phyloP scores from a whole-genome alignment of 2,113 vertebrate genomes.

The Ctenomys sociabilis region DNA sequence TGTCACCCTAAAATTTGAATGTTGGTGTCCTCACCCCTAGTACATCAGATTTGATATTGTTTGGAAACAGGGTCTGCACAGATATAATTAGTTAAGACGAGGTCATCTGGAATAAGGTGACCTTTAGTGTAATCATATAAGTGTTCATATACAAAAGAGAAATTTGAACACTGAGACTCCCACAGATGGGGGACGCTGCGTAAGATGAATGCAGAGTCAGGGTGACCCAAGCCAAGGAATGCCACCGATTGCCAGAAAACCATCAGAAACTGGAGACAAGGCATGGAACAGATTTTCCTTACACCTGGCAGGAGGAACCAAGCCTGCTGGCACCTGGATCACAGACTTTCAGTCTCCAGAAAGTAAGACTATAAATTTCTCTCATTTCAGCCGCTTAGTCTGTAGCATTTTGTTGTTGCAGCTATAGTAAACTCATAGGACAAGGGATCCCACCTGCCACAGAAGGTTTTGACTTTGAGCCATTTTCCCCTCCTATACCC shows the following conservation, averaged over 20 bases:
- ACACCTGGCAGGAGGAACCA: neutral
- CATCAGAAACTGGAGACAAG: neutral
- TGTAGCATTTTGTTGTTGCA: neutral
- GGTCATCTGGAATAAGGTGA: neutral
- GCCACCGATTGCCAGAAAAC: neutral
- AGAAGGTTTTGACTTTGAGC: neutral
- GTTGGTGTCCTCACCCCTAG: neutral
- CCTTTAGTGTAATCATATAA: neutral
- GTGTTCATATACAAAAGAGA: neutral
- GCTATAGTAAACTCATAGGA: neutral
- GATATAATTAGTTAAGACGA: neutral
- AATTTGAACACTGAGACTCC: neutral
- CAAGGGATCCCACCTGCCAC: neutral
- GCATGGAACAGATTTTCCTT: rapidly evolving
- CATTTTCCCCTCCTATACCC: neutral
- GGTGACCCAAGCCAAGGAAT: neutral
- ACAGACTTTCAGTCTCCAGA: neutral
- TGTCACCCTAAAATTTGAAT: neutral
- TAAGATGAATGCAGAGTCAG: neutral
- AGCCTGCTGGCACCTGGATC: neutral
- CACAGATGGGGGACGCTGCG: neutral
- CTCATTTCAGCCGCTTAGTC: neutral
- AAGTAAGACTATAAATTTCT: neutral
- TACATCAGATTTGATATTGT: neutral
- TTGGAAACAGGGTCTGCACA: neutral